Evolutionary conservation across 2,797 vertebrate species (phyloP), one percentile per base, ranked within the genome.

Genomic region (Peromyscus attwateri): DNA sequence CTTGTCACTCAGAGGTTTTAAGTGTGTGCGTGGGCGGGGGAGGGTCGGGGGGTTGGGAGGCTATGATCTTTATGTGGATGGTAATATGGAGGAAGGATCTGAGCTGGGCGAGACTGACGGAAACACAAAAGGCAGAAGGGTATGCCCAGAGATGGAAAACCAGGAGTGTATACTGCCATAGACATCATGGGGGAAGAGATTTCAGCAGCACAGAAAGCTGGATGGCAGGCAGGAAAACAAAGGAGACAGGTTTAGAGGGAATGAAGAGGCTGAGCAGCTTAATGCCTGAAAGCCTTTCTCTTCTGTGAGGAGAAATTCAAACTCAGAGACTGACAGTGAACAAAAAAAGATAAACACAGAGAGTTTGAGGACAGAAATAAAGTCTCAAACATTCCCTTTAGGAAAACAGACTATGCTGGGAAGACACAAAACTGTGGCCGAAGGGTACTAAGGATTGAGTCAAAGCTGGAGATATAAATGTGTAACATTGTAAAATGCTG

Each of bases 321-420:
- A 96, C 75, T 94, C 95, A 94, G 46, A 46, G 87, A 71, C 88
- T 90, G 68, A 89, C 25, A 75, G 68, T 76, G 60, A 90, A 88
- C 71, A 87, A 89, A 66, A 70, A 91, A 64, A 68, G 57, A 89
- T 88, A 90, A 97, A 93, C 85, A 95, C 43, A 90, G 68, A 93
- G 62, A 93, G 62, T 81, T 94, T 92, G 75, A 95, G 37, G 62
- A 97, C 21, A 87, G 82, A 96, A 96, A 92, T 91, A 85, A 80
- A 94, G 84, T 87, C 68, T 95, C 66, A 85, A 92, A 89, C 90
- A 96, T 64, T 91, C 92, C 91, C 91, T 91, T 55, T 87, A 88
- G 90, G 96, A 85, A 94, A 95, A 85, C 75, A 97, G 62, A 94
- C 88, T 88, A 95, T 83, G 84, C 92, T 93, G 94, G 95, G 92